These are phyloP conservation scores for Podargus strigoides DNA, from an alignment of 2,797 vertebrate genomes.

Conservation along the genomic window DNA sequence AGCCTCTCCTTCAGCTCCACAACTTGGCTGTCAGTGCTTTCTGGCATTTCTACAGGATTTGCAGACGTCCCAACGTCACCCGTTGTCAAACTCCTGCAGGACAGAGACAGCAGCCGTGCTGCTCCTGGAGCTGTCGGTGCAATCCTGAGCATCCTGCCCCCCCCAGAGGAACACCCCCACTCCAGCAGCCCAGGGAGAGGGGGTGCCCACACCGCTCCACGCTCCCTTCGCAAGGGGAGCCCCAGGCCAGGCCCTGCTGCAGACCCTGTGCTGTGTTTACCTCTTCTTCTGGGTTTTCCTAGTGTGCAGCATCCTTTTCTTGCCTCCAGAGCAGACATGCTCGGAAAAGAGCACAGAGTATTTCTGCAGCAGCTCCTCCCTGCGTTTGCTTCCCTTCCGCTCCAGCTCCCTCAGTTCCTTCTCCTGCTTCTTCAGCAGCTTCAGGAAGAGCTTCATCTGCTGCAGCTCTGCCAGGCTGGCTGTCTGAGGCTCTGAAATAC, in stretches of 20 bases:
- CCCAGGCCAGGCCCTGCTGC: not conserved
- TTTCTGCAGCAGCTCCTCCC: conserved; percentile 86
- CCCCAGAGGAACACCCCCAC: not conserved
- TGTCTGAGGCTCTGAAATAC: conserved; percentile 78
- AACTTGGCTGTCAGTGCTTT: conserved; percentile 38
- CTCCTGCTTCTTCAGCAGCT: conserved; percentile 90
- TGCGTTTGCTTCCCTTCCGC: conserved; percentile 83
- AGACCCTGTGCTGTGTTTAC: conserved; percentile 54
- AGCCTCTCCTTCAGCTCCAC: conserved; percentile 83
- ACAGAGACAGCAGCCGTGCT: not conserved
- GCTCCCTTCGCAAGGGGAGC: not conserved
- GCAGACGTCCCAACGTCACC: conserved; percentile 5
- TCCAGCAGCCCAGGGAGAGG: not conserved
- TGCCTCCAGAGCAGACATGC: conserved; percentile 59
- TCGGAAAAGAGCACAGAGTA: conserved; percentile 76
- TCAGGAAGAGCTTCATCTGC: conserved; percentile 86
- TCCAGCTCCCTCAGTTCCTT: conserved; percentile 88
- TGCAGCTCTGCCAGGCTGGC: conserved; percentile 83
- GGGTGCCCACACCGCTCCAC: not conserved
- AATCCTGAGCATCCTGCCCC: not conserved
- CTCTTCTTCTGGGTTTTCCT: conserved; percentile 80
- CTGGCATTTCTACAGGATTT: conserved; percentile 13
- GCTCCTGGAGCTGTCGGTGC: not conserved
- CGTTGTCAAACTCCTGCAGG: conserved; percentile 41
- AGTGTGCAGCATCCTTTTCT: not conserved